Conservation (phyloP, 2,113 vertebrate genomes). For the Fulmarus glacialis region DNA sequence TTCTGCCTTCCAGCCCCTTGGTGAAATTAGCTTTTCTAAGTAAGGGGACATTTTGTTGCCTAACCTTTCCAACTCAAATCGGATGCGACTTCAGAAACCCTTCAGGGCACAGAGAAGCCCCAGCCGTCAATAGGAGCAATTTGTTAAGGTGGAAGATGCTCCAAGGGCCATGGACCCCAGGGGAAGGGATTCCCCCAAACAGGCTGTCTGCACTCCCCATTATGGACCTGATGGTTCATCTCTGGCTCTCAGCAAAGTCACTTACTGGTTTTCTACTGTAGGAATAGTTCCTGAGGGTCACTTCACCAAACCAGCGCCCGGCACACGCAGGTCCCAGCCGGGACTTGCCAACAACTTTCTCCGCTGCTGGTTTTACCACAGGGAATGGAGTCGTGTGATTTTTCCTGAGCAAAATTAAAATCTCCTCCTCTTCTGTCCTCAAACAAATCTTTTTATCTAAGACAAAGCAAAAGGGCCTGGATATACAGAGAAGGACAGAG, state of each 20-base stretch:
- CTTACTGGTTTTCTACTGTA: not conserved
- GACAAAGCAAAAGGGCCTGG: not conserved
- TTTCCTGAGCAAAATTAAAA: not conserved
- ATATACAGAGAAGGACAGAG: not conserved
- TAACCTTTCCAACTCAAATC: not conserved
- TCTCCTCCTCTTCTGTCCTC: not conserved
- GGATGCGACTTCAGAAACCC: not conserved
- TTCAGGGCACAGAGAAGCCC: not conserved
- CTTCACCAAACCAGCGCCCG: not conserved
- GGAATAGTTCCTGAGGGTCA: not conserved
- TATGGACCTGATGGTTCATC: not conserved
- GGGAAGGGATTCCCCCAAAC: not conserved
- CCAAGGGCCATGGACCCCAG: accelerated
- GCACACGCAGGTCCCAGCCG: too few relatives aligned
- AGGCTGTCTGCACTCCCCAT: not conserved
- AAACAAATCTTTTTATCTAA: not conserved
- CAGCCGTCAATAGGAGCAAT: not conserved
- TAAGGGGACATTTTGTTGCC: not conserved
- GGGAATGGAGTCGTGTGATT: not conserved
- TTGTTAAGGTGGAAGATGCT: constrained; percentile 8
- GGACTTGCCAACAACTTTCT: not conserved
- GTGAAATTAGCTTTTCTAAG: constrained; percentile 20
- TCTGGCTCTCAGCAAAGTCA: not conserved
- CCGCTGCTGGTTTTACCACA: not conserved
- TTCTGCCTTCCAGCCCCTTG: not conserved